Conservation (phyloP, 2,113 vertebrate species). For the Esox niger region DNA sequence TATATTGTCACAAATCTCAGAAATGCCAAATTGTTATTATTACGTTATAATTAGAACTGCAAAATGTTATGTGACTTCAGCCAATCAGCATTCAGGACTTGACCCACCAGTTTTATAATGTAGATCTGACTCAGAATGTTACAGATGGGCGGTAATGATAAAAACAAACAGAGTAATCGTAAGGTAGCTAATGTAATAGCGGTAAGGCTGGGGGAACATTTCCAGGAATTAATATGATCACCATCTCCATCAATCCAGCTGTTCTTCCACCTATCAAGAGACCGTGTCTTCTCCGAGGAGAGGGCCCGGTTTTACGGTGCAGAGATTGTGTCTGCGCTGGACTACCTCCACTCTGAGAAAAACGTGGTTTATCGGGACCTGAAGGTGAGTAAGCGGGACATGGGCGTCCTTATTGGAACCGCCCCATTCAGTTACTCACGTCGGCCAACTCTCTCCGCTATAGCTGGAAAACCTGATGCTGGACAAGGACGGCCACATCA, state of each 20-base stretch:
- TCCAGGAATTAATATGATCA: not conserved
- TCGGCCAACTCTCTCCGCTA: not conserved
- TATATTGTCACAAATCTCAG: too few species aligned
- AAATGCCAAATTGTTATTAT: too few species aligned
- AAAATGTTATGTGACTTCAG: too few species aligned
- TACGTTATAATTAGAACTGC: too few species aligned
- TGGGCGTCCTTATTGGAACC: not conserved
- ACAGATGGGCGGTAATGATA: too few species aligned
- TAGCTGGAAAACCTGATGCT: constrained; percentile 96
- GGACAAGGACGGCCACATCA: constrained; percentile 94
- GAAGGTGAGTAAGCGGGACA: constrained; percentile 76
- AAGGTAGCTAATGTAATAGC: too few species aligned
- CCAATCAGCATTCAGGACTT: too few species aligned
- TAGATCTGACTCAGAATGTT: too few species aligned
- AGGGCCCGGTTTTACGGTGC: constrained; percentile 95
- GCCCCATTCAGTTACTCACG: not conserved
- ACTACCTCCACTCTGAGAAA: constrained; percentile 93
- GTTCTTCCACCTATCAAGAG: constrained; percentile 94
- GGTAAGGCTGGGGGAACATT: not conserved
- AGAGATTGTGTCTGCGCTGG: constrained; percentile 93
- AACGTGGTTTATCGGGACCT: constrained; percentile 96
- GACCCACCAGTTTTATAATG: too few species aligned
- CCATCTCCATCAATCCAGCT: constrained; percentile 70
- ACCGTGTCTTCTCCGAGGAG: constrained; percentile 94
- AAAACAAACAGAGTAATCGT: too few species aligned